Conservation (phyloP, 2,888 invertebrate species). For the Dynastes hyllus region DNA sequence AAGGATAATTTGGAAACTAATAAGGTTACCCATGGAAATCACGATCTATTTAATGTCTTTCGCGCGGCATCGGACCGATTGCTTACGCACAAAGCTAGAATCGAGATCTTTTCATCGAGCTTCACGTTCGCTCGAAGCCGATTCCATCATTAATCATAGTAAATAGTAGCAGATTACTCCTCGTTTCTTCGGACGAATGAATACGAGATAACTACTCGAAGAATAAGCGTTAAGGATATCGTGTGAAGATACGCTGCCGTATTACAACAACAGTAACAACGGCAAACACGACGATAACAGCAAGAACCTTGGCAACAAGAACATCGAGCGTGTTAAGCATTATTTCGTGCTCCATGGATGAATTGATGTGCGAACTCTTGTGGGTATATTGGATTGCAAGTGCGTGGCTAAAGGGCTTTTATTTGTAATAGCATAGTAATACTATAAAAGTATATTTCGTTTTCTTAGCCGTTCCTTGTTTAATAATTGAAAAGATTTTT, state of each 20-base stretch:
- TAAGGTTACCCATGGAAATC: not conserved
- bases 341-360: constrained; percentile 3
- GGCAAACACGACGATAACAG: constrained; percentile 11
- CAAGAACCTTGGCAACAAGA: not conserved
- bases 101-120: constrained; percentile 9
- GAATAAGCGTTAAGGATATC: not conserved
- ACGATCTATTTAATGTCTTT: constrained; percentile 7
- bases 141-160: constrained; percentile 44
- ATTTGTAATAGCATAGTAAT: too few species aligned
- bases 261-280: constrained; percentile 41
- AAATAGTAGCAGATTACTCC: constrained; percentile 47
- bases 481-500: too few species aligned
- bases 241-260: constrained; percentile 47
- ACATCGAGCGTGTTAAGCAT: not conserved
- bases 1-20: not conserved
- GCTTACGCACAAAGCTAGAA: constrained; percentile 24
- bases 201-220: constrained; percentile 48
- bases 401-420: too few species aligned
- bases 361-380: not conserved
- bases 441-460: too few species aligned
- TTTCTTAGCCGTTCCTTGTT: too few species aligned
- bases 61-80: constrained; percentile 13
- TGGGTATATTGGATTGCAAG: too few species aligned
- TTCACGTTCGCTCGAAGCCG: constrained; percentile 3
- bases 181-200: constrained; percentile 42